Evolutionary conservation across 2,797 vertebrate genomes (phyloP), one percentile per base, ranked within the genome.

Genomic region (Anguilla obscura): DNA sequence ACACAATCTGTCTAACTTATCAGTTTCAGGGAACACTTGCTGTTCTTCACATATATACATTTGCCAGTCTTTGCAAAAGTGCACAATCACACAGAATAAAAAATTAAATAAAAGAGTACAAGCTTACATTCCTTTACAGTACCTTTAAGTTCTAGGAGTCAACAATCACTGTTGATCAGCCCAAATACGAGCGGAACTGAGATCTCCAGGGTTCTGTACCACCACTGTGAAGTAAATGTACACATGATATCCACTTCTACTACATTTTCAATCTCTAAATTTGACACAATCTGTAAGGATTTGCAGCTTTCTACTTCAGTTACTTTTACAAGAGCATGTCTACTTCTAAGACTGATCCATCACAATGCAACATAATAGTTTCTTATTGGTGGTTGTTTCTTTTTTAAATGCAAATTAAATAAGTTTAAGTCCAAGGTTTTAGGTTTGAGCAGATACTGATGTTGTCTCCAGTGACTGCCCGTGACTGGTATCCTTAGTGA

Each of bases 301-400:
- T 48, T 50, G 21, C 45, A 50, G 16, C 79, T 82, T n/a, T 50
- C 40, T 48, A 82, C 79, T n/a, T 21, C 79, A 76, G 18, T 48
- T 82, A 45, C 74, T 80, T 82, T 82, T 45, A 82, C 79, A 82
- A 82, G 45, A 82, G 45, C 79, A 50, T 48, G 79, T 82, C 79
- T 50, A 82, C 79, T 50, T 82, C 79, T 82, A 82, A 50, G 79
- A 82, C 79, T 30, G 18, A 82, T 50, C 79, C 45, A 82, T 82
- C 45, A 82, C 79, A 82, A 82, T 82, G 74, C 33, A 79, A 79
- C n/a, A 10, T 79, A 82, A 48, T 18, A 48, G 45, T 50, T 21
- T 48, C 18, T 40, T 50, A 82, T 10, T 48, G 45, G 45, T 82
- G 45, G 79, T 30, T 82, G 21, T 50, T 50, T n/a, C 36, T 79